Evolutionary conservation across 2,113 vertebrate species (phyloP), one percentile per base, ranked within the genome.

Genomic region (Strix aluco): DNA sequence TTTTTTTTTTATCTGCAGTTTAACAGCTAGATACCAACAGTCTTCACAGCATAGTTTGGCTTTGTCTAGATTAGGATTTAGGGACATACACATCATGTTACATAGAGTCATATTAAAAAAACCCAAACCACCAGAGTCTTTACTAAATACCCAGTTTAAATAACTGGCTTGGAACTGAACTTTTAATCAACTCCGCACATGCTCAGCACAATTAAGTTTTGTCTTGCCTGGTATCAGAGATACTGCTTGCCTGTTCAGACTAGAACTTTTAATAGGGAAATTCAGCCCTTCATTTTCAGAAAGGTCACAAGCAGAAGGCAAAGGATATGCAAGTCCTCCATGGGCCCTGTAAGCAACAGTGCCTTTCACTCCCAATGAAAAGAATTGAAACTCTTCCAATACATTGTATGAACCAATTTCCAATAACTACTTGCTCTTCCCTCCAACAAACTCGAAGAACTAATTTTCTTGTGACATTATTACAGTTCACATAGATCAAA

Each of bases 281-380:
- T 62, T 71, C n/a, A 77, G 54, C 7, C 29, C 42, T 73, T 34
- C 0, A 0, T 27, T 83, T 90, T 66, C 14, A 59, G 59, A 49
- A 63, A 23, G 7, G n/a, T 18, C 19, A 2, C 0, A 2, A 93
- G 44, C 9, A 63, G 49, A 77, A 70, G 27, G 19, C 52, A 71
- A 47, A 81, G n/a, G 25, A 21, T 49, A 44, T 1, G 0, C 16
- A 29, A 88, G 15, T 17, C 29, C 32, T 58, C 32, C 44, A 16
- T 0, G 0, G 26, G 30, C 38, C 36, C 52, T n/a, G 11, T 32
- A 46, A 65, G 55, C 2, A 1, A 51, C 0, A 1, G 19, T 25
- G 58, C n/a, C 42, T 86, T 90, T 86, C 6, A 1, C 38, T 83
- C 26, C 40, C 2, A 0, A 71, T 21, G 21, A 81, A 81, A 80